Percentiles rank a stretch among this genome's conserved stretches.
Evolutionary conservation across 1,140 invertebrate species (phyloP).

Genomic region (Bombus cullumanus): DNA sequence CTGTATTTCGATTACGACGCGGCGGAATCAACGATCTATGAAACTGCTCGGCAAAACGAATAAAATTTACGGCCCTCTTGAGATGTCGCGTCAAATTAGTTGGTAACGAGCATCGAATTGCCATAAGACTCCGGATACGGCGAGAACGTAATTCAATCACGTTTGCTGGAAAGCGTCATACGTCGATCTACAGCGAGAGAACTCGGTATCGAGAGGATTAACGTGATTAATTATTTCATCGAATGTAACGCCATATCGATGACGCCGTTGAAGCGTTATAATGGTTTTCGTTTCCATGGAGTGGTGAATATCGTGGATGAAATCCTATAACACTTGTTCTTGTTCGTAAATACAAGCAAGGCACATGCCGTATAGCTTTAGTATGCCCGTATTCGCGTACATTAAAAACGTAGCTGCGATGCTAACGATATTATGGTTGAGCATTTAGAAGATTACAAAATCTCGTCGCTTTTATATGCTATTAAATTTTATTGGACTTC

Average conservation of each 20-base stretch:
- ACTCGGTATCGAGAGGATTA: neutral
- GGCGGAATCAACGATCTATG: neutral
- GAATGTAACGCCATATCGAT: neutral
- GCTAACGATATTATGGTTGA: neutral
- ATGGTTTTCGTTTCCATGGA: neutral
- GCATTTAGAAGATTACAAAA: conserved; percentile 9
- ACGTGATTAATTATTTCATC: neutral
- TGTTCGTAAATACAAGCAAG: neutral
- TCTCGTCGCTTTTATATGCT: neutral
- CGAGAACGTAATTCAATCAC: conserved; percentile 24
- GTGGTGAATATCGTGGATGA: neutral
- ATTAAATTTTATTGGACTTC: neutral
- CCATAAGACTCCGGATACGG: conserved; percentile 11
- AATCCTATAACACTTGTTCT: neutral
- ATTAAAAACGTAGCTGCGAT: neutral
- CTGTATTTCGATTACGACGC: neutral
- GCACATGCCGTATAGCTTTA: neutral
- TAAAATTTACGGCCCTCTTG: conserved; percentile 41
- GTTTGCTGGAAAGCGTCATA: neutral
- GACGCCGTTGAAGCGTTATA: neutral
- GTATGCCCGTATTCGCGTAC: neutral
- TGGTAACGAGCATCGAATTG: conserved; percentile 60
- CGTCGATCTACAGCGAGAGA: neutral
- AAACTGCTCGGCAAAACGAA: conserved; percentile 29
- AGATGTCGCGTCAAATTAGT: conserved; percentile 40